These are phyloP conservation scores for Coracopsis vasa DNA, from an alignment of 2,113 vertebrate genomes.

Conservation along the genomic window DNA sequence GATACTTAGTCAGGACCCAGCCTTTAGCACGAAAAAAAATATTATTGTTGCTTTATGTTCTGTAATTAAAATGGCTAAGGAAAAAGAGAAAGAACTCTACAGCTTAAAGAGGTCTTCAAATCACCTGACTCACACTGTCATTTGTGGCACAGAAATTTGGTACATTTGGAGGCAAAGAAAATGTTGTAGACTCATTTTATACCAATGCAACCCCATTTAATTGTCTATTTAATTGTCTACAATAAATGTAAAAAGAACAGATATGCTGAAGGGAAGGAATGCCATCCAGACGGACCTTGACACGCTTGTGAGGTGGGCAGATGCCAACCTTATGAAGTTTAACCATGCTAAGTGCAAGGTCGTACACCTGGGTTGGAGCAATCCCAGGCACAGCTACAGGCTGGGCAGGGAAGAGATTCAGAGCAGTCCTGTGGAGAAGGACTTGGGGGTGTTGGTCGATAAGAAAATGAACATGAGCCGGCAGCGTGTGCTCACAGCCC, in stretches of 20 bases:
- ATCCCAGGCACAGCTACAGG: too few species aligned
- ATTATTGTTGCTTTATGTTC: background rate
- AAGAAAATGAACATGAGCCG: too few species aligned
- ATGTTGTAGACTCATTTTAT: background rate
- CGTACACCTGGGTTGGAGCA: too few species aligned
- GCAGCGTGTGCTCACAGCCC: too few species aligned
- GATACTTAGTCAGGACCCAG: background rate
- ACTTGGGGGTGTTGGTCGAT: too few species aligned
- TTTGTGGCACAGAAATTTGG: background rate
- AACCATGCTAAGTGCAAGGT: too few species aligned
- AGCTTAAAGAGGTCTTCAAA: background rate
- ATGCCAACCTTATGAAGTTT: too few species aligned
- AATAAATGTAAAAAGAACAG: background rate
- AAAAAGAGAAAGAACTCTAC: background rate
- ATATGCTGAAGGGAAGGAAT: too few species aligned
- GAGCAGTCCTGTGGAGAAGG: too few species aligned
- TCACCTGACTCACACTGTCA: background rate
- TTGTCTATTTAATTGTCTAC: background rate
- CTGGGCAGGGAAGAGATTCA: too few species aligned
- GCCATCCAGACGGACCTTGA: too few species aligned
- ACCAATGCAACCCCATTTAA: background rate
- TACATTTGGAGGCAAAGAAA: background rate
- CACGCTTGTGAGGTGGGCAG: too few species aligned
- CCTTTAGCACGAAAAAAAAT: background rate
- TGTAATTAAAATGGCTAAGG: background rate